Percentiles rank a stretch among this genome's conserved stretches.
These are phyloP conservation scores for Eristalis tenax DNA, from an alignment of 2,888 invertebrate genomes.

Conservation along the genomic window DNA sequence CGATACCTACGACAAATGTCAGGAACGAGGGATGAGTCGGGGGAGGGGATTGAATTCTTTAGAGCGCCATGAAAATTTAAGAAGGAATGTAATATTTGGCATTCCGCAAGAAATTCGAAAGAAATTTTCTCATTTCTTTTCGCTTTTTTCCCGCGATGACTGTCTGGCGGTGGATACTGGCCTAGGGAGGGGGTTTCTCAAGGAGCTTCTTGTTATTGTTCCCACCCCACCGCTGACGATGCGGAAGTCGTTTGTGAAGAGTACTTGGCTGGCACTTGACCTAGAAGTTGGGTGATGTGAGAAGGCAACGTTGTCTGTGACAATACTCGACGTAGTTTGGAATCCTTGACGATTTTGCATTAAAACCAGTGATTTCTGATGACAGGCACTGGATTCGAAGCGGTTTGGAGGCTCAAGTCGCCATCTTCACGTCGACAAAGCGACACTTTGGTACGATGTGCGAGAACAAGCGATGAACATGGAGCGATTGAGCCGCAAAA, in stretches of 20 bases:
- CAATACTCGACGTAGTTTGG: too few relatives aligned
- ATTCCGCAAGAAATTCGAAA: conserved; percentile 35
- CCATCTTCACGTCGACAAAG: too few relatives aligned
- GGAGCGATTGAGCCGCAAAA: too few relatives aligned
- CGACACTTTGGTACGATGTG: too few relatives aligned
- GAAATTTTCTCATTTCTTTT: conserved; percentile 23
- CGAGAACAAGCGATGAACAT: too few relatives aligned
- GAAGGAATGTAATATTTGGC: conserved; percentile 57
- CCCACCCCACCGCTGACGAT: too few relatives aligned
- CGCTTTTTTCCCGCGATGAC: not conserved
- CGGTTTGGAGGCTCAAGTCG: too few relatives aligned
- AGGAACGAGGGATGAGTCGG: not conserved
- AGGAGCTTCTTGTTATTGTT: not conserved
- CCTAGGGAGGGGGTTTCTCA: not conserved
- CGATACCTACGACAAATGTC: conserved; percentile 5
- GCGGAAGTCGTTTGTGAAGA: not conserved
- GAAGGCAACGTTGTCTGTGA: too few relatives aligned
- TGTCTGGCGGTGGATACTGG: not conserved
- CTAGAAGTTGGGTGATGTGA: not conserved
- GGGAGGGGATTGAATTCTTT: conserved; percentile 7
- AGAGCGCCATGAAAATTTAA: conserved; percentile 18
- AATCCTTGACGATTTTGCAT: too few relatives aligned
- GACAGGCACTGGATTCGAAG: too few relatives aligned
- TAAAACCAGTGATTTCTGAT: not conserved
- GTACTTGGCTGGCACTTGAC: not conserved